phyloP scores from a whole-genome alignment of 2,888 invertebrate genomes.

The Scaptomyza parva region DNA sequence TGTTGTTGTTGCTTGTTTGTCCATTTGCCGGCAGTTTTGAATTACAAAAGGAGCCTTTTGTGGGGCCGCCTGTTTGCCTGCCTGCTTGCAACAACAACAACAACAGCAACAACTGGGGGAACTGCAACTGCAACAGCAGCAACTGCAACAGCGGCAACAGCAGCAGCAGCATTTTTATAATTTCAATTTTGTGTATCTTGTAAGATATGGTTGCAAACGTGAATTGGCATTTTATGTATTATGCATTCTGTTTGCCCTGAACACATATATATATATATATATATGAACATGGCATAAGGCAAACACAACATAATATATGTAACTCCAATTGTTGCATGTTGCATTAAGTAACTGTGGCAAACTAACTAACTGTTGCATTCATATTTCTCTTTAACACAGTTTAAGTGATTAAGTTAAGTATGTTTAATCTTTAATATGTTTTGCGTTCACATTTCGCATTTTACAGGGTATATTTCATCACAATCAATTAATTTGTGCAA shows the following conservation, averaged over 20 bases:
- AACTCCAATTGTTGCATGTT: not conserved
- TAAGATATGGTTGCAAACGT: constrained; percentile 63
- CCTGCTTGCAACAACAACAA: constrained; percentile 12
- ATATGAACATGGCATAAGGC: not conserved
- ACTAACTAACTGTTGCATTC: not conserved
- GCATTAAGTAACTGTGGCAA: not conserved
- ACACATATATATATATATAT: too few species aligned
- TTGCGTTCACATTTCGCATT: not conserved
- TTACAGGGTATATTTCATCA: not conserved
- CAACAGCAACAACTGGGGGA: constrained; percentile 10
- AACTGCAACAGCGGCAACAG: constrained; percentile 27
- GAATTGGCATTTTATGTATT: constrained; percentile 72
- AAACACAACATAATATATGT: not conserved
- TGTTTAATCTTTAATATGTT: not conserved
- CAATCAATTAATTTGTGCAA: constrained; percentile 3
- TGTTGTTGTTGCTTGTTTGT: constrained; percentile 21
- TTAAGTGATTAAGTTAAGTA: not conserved
- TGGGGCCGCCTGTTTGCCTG: constrained; percentile 44
- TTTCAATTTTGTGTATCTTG: constrained; percentile 71
- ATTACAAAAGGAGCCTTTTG: constrained; percentile 77
- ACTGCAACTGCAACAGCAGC: not conserved
- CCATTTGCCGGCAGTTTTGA: constrained; percentile 64
- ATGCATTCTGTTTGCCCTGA: constrained; percentile 46
- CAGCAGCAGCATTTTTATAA: constrained; percentile 60
- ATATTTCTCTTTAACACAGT: not conserved